These are phyloP conservation scores for Microchrysa polita DNA, from an alignment of 2,888 invertebrate species.

Conservation along the genomic window DNA sequence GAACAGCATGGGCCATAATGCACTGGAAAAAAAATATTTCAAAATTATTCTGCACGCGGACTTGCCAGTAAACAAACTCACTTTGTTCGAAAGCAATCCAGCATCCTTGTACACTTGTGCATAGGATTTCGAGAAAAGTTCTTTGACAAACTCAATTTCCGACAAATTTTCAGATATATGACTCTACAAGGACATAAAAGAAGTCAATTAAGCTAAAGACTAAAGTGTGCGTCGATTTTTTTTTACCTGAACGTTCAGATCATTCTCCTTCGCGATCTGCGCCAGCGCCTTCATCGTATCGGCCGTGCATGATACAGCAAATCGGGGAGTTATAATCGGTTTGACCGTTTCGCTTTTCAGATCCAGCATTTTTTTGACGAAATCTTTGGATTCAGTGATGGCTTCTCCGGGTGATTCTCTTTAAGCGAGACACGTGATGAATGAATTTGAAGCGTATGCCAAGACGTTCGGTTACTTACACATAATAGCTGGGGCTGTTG, in stretches of 20 bases:
- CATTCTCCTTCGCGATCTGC: conserved; percentile 71
- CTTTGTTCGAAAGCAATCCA: conserved; percentile 78
- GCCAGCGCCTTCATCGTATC: conserved; percentile 76
- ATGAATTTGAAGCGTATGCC: not conserved
- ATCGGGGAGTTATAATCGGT: conserved; percentile 86
- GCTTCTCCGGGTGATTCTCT: conserved; percentile 74
- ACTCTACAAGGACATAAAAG: conserved; percentile 68
- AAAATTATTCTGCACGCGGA: not conserved
- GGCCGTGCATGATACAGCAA: conserved; percentile 81
- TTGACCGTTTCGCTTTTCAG: conserved; percentile 71
- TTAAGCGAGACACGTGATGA: not conserved
- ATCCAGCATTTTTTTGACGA: conserved; percentile 69
- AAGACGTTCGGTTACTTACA: conserved; percentile 54
- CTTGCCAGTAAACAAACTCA: conserved; percentile 60
- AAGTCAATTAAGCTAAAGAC: too few species aligned
- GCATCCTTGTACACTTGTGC: conserved; percentile 80
- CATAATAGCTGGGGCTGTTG: conserved; percentile 61
- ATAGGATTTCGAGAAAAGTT: conserved; percentile 71
- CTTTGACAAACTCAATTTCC: conserved; percentile 75
- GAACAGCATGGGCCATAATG: conserved; percentile 85
- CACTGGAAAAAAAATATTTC: conserved; percentile 59
- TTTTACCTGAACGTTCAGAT: conserved; percentile 79
- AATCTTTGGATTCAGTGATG: conserved; percentile 70
- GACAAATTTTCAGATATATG: conserved; percentile 84
- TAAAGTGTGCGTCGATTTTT: conserved; percentile 1